Conservation (phyloP, 1,140 invertebrate genomes). For the Drosophila ogumai region DNA sequence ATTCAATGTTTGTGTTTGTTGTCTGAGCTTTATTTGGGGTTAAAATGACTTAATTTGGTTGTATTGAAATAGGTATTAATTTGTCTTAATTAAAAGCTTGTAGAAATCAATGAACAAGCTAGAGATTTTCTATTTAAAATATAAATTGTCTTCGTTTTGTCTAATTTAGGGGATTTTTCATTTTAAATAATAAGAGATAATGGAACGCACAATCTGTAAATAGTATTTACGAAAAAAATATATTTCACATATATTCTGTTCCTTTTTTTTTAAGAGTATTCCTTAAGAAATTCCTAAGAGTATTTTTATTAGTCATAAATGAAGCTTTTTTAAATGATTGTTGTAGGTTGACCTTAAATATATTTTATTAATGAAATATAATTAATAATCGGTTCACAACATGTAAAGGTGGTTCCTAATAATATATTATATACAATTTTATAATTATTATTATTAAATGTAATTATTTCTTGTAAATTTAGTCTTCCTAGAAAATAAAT, state of each 20-base stretch:
- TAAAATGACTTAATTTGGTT: background rate
- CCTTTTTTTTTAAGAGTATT: too few species aligned
- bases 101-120: background rate
- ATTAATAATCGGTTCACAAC: too few species aligned
- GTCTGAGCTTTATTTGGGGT: background rate
- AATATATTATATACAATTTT: background rate
- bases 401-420: background rate
- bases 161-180: background rate
- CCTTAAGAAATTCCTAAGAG: background rate
- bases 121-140: background rate
- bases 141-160: background rate
- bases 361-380: too few species aligned
- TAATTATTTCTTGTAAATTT: background rate
- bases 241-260: too few species aligned
- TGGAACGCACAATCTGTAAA: background rate
- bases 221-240: too few species aligned
- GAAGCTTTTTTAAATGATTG: too few species aligned
- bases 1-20: background rate
- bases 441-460: background rate
- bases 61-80: background rate
- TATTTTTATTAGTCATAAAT: too few species aligned
- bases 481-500: background rate
- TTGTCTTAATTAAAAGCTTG: background rate
- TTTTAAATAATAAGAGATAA: background rate
- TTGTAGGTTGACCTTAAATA: too few species aligned